A percentile compares a stretch with the other conserved stretches of the same genome.
Evolutionary conservation across 2,113 vertebrate genomes (phyloP).

Genomic region (Limanda limanda): DNA sequence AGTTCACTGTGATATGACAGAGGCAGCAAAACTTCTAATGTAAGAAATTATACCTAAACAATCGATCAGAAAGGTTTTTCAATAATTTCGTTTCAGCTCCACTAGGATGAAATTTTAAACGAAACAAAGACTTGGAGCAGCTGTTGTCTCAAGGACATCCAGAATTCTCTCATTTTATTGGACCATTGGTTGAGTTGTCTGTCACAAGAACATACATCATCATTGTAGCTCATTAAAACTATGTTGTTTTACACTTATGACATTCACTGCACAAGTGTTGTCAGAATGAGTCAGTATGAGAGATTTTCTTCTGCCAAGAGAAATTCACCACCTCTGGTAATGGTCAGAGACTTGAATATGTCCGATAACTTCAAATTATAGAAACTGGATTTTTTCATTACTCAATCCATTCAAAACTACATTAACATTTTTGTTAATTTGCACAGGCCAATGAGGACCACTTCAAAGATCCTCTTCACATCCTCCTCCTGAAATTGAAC

Average conservation of each 20-base stretch:
- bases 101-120: not conserved
- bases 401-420: slow-evolving; percentile 28
- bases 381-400: not conserved
- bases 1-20: no score
- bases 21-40: no score
- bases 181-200: slow-evolving; percentile 48
- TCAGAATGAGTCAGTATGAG: slow-evolving; percentile 13
- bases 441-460: not conserved
- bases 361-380: not conserved
- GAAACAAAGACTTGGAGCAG: slow-evolving; percentile 46
- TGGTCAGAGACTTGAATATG: slow-evolving; percentile 21
- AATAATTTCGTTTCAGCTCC: no score
- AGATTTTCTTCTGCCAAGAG: slow-evolving; percentile 36
- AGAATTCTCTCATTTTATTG: slow-evolving; percentile 75
- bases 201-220: slow-evolving; percentile 56
- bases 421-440: slow-evolving; percentile 21
- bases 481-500: not conserved
- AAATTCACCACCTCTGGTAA: slow-evolving; percentile 26
- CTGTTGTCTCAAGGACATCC: slow-evolving; percentile 46
- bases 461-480: slow-evolving; percentile 7
- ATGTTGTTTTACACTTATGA: slow-evolving; percentile 53
- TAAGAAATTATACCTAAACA: no score
- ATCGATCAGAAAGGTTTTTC: no score
- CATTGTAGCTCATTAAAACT: slow-evolving; percentile 36
- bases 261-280: slow-evolving; percentile 40